A percentile compares a stretch with the other conserved stretches of the same genome.
These are phyloP conservation scores for Eulithis testata DNA, from an alignment of 2,888 invertebrate genomes.

Conservation along the genomic window DNA sequence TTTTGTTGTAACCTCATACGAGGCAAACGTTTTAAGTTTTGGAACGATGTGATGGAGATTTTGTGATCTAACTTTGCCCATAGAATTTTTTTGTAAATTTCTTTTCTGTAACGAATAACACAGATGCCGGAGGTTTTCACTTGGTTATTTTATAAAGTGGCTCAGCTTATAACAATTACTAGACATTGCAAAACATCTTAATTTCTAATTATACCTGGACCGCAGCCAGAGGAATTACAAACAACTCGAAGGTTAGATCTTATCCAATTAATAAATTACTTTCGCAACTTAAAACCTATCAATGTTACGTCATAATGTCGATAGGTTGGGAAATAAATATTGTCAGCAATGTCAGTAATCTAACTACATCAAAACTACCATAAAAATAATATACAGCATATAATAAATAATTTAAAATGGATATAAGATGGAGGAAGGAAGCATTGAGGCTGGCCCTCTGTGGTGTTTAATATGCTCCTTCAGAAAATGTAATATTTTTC, in stretches of 20 bases:
- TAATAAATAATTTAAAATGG: constrained; percentile 47
- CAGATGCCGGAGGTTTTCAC: neutral
- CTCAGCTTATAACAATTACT: neutral
- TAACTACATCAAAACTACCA: constrained; percentile 23
- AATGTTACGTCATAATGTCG: constrained; percentile 1
- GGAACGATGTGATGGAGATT: too few relatives aligned
- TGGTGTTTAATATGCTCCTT: too few relatives aligned
- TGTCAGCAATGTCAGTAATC: constrained; percentile 25
- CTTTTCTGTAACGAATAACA: too few relatives aligned
- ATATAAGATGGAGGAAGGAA: constrained; percentile 31
- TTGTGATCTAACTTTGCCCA: neutral
- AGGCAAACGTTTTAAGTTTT: neutral
- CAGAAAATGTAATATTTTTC: too few relatives aligned
- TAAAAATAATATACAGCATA: constrained; percentile 9
- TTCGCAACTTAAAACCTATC: neutral
- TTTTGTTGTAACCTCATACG: constrained; percentile 5
- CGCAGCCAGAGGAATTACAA: constrained; percentile 37
- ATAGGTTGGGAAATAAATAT: constrained; percentile 1
- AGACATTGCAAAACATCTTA: constrained; percentile 16
- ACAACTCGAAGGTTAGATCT: constrained; percentile 17
- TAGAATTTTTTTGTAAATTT: neutral
- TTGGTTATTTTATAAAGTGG: neutral
- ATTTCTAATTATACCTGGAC: constrained; percentile 40
- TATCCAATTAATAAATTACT: neutral
- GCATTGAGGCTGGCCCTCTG: too few relatives aligned